Evolutionary conservation across 2,113 vertebrate species (phyloP).

Genomic region (Brienomyrus brachyistius): DNA sequence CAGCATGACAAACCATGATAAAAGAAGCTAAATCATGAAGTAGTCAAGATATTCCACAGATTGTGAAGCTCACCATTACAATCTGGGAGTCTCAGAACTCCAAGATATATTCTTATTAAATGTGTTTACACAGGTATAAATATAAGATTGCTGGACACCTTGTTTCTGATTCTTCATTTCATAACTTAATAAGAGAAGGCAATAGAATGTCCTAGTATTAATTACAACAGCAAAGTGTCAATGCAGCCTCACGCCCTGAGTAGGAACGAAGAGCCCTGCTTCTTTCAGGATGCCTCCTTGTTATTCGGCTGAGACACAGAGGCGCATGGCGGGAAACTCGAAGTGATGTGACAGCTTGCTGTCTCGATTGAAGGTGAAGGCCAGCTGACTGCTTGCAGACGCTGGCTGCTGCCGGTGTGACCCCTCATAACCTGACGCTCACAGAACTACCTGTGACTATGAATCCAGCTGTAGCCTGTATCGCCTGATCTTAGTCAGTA

Average conservation of each 20-base stretch:
- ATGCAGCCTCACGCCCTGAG: no score
- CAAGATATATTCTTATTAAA: conserved; percentile 5
- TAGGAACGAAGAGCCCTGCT: background rate
- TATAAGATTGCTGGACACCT: background rate
- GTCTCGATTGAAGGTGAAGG: background rate
- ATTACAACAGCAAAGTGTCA: background rate
- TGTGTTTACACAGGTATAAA: background rate
- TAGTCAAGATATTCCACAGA: background rate
- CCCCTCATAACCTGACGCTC: background rate
- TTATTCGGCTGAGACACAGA: background rate
- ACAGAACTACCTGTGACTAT: background rate
- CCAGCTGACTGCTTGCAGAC: background rate
- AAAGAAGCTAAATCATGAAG: no score
- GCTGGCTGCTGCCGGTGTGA: background rate
- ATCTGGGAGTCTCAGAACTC: background rate
- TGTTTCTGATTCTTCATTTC: background rate
- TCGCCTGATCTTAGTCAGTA: background rate
- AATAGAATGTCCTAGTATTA: background rate
- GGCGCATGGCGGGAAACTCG: background rate
- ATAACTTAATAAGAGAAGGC: background rate
- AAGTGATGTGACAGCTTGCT: background rate
- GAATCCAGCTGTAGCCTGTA: background rate
- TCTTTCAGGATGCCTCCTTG: background rate
- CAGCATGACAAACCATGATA: background rate
- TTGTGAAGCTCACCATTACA: background rate